A percentile compares a stretch with the other conserved stretches of the same genome.
phyloP scores from a whole-genome alignment of 2,113 vertebrate genomes.

The Bothrops jararaca region DNA sequence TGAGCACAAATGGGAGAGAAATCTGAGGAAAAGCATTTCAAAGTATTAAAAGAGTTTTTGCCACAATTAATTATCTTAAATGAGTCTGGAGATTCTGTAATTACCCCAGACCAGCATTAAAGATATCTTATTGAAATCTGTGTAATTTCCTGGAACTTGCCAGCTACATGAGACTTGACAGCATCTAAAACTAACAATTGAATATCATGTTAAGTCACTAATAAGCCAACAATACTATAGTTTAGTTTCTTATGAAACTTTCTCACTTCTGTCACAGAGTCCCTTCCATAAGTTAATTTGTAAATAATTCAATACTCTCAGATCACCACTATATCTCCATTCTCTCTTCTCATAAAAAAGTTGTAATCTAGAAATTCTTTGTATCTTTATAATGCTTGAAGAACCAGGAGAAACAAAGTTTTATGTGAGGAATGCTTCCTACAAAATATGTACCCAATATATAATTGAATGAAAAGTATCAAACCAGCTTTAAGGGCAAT shows the following conservation, averaged over 20 bases:
- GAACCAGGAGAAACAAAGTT: not conserved
- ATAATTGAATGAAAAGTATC: not conserved
- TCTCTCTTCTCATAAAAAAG: not conserved
- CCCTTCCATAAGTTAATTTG: not conserved
- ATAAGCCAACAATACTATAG: not conserved
- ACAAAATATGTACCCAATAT: not conserved
- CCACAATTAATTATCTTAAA: not conserved
- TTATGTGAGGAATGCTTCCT: not conserved
- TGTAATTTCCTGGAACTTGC: not conserved
- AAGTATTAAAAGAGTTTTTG: not conserved
- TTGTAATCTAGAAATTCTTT: not conserved
- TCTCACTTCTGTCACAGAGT: not conserved
- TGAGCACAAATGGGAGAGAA: not conserved
- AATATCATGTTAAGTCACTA: not conserved
- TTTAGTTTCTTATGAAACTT: not conserved
- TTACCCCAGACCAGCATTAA: not conserved
- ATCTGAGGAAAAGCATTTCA: not conserved
- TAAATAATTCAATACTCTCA: not conserved
- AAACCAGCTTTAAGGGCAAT: not conserved
- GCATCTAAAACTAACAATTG: not conserved
- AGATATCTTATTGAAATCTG: not conserved
- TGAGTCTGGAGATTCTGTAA: not conserved
- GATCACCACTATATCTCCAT: not conserved
- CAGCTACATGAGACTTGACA: not conserved
- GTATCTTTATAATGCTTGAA: not conserved